Evolutionary conservation across 2,113 vertebrate genomes (phyloP), one percentile per base, ranked within the genome.

Genomic region (Pseudonaja textilis): DNA sequence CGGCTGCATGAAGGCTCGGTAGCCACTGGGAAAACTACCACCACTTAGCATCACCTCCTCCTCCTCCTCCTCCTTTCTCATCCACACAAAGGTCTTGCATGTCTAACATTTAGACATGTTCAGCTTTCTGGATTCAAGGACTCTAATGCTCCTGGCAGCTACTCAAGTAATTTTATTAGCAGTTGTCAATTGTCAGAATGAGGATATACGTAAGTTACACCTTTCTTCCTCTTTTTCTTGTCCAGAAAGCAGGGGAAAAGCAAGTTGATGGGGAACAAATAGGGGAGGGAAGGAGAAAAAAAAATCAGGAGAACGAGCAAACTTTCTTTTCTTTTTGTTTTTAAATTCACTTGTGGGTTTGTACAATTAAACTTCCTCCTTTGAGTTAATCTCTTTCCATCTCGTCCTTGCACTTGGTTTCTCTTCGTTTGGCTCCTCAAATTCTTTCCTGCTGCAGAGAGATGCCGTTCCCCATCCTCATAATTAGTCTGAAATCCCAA

Each of bases 91-190:
- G 96, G 96, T 95, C 95, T 96, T 97, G 97, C 97, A 98, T 98
- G 98, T 98, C 98, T 98, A 97, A 98, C 97, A 98, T 98, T 98
- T 98, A 98, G 98, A 98, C 97, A 98, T 98, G 98, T 97, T 98
- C 93, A 97, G 96, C 96, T 97, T 97, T 97, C 95, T 97, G 98
- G 97, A 98, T 97, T 98, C 97, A 94, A 97, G 98, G 98, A 98
- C 98, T 97, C 94, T 98, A 96, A 96, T 98, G 97, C 97, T 98
- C 95, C 97, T 98, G 94, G 97, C 97, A 97, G 98, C 98, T 96
- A 96, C 95, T 93, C 98, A 98, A 96, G 96, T 97, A 92, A 97
- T 96, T 95, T 97, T 98, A 96, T 97, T 98, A 98, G 95, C 97
- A 94, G 92, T 98, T 94, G 98, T 98, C 95, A 97, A 96, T 97